Percentiles rank a stretch among this genome's conserved stretches.
These are phyloP conservation scores for Andricus grossulariae DNA, from an alignment of 1,140 invertebrate genomes.

Conservation along the genomic window DNA sequence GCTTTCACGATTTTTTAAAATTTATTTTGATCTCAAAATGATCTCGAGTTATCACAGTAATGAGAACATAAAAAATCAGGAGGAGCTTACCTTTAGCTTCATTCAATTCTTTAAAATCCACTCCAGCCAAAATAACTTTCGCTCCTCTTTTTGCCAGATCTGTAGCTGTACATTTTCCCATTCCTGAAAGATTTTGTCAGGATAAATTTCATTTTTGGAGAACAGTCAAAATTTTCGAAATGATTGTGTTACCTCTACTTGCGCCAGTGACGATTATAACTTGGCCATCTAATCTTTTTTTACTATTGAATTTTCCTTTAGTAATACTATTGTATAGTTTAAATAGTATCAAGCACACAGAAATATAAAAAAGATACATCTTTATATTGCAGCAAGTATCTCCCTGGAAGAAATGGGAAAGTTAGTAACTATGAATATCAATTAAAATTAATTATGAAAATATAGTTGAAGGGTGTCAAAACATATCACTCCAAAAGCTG, in stretches of 20 bases:
- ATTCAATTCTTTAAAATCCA: background rate
- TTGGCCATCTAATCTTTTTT: slow-evolving; percentile 4
- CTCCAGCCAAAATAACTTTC: background rate
- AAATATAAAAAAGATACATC: background rate
- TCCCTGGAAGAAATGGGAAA: background rate
- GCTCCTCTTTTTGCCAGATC: background rate
- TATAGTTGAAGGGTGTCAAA: no score
- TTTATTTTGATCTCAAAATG: background rate
- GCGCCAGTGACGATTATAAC: slow-evolving; percentile 2
- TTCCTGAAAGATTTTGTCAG: background rate
- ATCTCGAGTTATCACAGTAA: no score
- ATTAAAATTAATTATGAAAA: no score
- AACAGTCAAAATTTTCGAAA: background rate
- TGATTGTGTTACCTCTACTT: background rate
- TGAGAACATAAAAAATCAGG: no score
- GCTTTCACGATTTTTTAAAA: background rate
- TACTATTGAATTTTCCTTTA: background rate
- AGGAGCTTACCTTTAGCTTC: background rate
- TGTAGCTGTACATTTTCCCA: background rate
- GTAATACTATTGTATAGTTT: background rate
- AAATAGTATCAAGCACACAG: background rate
- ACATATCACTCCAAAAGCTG: no score
- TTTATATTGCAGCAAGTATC: background rate
- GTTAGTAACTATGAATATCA: no score
- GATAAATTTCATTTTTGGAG: background rate